Evolutionary conservation across 1,140 invertebrate genomes (phyloP).

Genomic region (Eciton burchellii): DNA sequence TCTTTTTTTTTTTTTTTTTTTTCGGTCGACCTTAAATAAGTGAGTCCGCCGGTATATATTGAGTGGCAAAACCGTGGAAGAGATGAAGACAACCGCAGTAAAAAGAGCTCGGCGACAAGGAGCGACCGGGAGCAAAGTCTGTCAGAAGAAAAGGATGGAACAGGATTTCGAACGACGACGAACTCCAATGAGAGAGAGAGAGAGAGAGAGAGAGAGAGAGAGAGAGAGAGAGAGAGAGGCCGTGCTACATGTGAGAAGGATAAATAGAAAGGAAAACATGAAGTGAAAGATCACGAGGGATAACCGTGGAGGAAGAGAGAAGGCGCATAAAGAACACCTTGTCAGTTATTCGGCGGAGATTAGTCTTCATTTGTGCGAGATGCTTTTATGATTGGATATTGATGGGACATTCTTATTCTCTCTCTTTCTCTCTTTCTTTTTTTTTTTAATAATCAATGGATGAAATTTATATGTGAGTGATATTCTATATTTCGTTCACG

Average conservation of each 20-base stretch:
- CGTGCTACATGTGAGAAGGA: no score
- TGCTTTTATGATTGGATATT: neutral
- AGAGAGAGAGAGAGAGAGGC: no score
- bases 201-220: conserved; percentile 53
- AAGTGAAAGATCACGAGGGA: conserved; percentile 5
- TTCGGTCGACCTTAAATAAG: conserved; percentile 80
- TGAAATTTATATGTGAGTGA: neutral
- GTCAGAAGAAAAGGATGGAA: conserved; percentile 10
- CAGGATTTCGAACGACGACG: conserved; percentile 38
- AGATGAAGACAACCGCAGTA: conserved; percentile 75
- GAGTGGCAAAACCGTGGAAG: conserved; percentile 75
- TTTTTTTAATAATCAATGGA: neutral
- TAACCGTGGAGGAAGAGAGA: conserved; percentile 36
- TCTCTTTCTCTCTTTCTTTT: no score
- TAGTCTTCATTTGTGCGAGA: conserved; percentile 35
- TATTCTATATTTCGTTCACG: conserved; percentile 18
- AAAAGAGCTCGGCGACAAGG: conserved; percentile 68
- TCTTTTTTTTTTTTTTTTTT: no score
- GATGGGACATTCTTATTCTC: neutral
- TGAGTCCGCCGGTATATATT: conserved; percentile 78
- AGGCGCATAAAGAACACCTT: conserved; percentile 69
- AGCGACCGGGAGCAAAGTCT: conserved; percentile 33
- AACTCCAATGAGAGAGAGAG: conserved; percentile 44
- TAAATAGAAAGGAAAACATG: conserved; percentile 38
- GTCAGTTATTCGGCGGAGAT: conserved; percentile 74